Evolutionary conservation across 2,888 invertebrate species (phyloP).

Genomic region (Asteroscopus sphinx): DNA sequence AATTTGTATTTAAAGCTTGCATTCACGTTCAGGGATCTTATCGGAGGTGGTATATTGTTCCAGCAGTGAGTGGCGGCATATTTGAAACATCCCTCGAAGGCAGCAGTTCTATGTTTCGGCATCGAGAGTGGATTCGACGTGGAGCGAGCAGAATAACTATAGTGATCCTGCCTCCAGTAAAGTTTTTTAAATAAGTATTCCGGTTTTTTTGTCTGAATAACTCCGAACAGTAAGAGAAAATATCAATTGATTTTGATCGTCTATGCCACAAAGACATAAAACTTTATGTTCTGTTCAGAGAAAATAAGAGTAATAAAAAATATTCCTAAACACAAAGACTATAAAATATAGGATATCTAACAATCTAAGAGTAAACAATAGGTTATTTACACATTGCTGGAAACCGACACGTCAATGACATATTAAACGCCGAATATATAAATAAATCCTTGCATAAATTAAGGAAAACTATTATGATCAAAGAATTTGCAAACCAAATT

Average conservation of each 20-base stretch:
- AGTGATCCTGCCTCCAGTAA: too few species aligned
- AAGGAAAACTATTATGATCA: neutral
- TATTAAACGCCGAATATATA: conserved; percentile 14
- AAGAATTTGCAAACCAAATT: conserved; percentile 39
- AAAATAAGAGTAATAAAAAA: conserved; percentile 46
- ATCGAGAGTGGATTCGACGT: too few species aligned
- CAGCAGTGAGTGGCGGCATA: too few species aligned
- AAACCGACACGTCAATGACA: conserved; percentile 17
- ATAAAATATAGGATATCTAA: conserved; percentile 4
- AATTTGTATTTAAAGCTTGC: too few species aligned
- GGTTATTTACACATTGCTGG: conserved; percentile 1
- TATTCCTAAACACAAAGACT: conserved; percentile 20
- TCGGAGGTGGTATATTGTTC: too few species aligned
- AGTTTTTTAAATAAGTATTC: too few species aligned
- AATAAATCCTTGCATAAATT: neutral
- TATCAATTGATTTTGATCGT: conserved; percentile 32
- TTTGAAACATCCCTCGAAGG: too few species aligned
- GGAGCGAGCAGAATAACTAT: too few species aligned
- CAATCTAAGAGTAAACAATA: conserved; percentile 6
- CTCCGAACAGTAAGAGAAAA: too few species aligned
- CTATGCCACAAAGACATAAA: conserved; percentile 35
- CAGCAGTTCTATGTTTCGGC: too few species aligned
- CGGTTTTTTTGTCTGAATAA: too few species aligned
- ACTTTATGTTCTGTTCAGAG: conserved; percentile 28
- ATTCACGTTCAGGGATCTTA: too few species aligned